phyloP scores from a whole-genome alignment of 1,140 invertebrate genomes.

The Epicauta chinensis region DNA sequence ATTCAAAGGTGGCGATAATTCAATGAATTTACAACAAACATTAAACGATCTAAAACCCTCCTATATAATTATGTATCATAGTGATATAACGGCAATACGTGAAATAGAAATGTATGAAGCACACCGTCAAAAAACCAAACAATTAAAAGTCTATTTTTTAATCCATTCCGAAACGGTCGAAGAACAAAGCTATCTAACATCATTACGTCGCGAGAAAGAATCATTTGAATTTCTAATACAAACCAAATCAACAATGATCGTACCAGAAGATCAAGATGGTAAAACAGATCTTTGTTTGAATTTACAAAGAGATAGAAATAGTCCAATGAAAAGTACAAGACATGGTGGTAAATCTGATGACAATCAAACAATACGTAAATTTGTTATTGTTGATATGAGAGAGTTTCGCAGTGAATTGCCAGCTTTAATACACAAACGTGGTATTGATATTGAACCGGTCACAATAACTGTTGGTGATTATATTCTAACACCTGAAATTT shows the following conservation, averaged over 20 bases:
- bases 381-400: slow-evolving; percentile 94
- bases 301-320: slow-evolving; percentile 47
- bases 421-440: slow-evolving; percentile 84
- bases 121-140: slow-evolving; percentile 55
- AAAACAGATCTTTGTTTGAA: slow-evolving; percentile 67
- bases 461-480: slow-evolving; percentile 95
- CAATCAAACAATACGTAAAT: slow-evolving; percentile 39
- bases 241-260: slow-evolving; percentile 87
- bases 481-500: slow-evolving; percentile 93
- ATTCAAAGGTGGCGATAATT: slow-evolving; percentile 65
- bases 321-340: slow-evolving; percentile 50
- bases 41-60: slow-evolving; percentile 65
- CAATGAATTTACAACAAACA: slow-evolving; percentile 58
- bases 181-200: slow-evolving; percentile 91
- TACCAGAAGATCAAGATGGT: slow-evolving; percentile 86
- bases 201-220: slow-evolving; percentile 83
- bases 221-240: slow-evolving; percentile 89
- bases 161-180: slow-evolving; percentile 88
- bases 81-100: slow-evolving; percentile 77
- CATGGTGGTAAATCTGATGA: slow-evolving; percentile 53
- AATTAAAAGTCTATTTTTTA: slow-evolving; percentile 78
- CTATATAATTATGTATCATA: slow-evolving; percentile 87
- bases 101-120: slow-evolving; percentile 78
- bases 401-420: slow-evolving; percentile 97
- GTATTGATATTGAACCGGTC: slow-evolving; percentile 89